Conservation (phyloP, 2,113 vertebrate genomes). For the Bujurquina vittata region DNA sequence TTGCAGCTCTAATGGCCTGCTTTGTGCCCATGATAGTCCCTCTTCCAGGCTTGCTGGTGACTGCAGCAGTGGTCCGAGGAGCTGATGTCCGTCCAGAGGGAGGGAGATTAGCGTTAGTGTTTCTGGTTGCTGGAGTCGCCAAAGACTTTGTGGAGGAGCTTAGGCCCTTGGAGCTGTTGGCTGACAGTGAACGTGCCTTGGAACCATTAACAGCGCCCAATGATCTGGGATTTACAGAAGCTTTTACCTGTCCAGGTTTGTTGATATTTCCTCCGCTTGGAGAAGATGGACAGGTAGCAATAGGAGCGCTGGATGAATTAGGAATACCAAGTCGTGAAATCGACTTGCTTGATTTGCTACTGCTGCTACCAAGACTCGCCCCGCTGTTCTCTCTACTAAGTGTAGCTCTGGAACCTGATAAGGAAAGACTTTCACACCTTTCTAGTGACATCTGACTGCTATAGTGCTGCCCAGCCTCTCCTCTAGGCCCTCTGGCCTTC, state of each 20-base stretch:
- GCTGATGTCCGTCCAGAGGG: conserved; percentile 79
- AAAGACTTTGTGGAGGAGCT: conserved; percentile 88
- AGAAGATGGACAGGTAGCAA: conserved; percentile 79
- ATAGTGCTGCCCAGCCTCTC: conserved; percentile 81
- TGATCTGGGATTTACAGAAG: conserved; percentile 76
- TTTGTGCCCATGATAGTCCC: conserved; percentile 97
- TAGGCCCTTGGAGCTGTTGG: conserved; percentile 83
- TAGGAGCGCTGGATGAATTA: conserved; percentile 78
- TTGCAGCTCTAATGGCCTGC: conserved; percentile 91
- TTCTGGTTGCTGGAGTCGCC: conserved; percentile 75
- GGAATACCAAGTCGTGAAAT: conserved; percentile 89
- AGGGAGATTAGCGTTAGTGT: conserved; percentile 78
- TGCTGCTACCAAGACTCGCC: conserved; percentile 73
- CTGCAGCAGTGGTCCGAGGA: conserved; percentile 60
- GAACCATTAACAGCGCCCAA: conserved; percentile 70
- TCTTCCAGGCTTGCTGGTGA: conserved; percentile 82
- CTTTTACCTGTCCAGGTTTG: conserved; percentile 83
- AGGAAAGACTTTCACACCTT: conserved; percentile 85
- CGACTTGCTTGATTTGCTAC: conserved; percentile 81
- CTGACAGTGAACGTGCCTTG: conserved; percentile 84
- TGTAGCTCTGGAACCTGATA: conserved; percentile 79
- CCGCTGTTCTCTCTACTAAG: conserved; percentile 82
- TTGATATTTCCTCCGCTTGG: conserved; percentile 57
- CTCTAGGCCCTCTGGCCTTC: conserved; percentile 83
- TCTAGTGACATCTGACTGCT: conserved; percentile 89